Percentiles rank a stretch among this genome's conserved stretches.
These are phyloP conservation scores for Xiphophorus couchianus DNA, from an alignment of 2,113 vertebrate genomes.

Conservation along the genomic window DNA sequence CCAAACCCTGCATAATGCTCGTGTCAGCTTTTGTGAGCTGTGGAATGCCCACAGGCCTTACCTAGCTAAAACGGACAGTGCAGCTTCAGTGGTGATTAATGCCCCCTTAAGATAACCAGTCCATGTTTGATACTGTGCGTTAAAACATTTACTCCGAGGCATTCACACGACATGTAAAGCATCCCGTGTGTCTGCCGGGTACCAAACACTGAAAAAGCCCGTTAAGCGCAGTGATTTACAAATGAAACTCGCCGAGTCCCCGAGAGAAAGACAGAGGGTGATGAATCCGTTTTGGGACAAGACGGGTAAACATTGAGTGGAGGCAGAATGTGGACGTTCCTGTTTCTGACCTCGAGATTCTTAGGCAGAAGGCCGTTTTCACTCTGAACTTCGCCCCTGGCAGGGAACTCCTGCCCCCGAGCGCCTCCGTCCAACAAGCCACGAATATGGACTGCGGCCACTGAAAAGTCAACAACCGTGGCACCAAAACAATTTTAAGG, in stretches of 20 bases:
- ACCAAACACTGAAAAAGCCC: neutral
- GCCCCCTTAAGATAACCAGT: neutral
- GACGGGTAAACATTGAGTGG: neutral
- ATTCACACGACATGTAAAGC: too few relatives aligned
- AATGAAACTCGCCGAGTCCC: neutral
- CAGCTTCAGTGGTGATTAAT: neutral
- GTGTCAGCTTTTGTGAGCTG: neutral
- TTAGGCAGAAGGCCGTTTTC: neutral
- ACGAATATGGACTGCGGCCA: neutral
- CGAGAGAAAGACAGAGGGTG: neutral
- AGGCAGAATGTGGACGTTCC: slow-evolving; percentile 21
- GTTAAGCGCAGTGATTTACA: neutral
- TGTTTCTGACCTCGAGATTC: neutral
- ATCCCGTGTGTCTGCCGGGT: neutral
- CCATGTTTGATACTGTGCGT: neutral
- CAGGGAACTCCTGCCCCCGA: too few relatives aligned
- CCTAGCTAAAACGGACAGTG: neutral
- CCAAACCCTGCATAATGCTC: neutral
- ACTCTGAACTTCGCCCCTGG: neutral
- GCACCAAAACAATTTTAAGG: neutral
- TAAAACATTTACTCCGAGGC: neutral
- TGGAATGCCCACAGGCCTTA: neutral
- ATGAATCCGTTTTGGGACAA: neutral
- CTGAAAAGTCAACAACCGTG: neutral
- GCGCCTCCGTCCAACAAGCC: neutral